A percentile compares a stretch with the other conserved stretches of the same genome.
Conservation (phyloP, 1,140 invertebrate genomes). For the Drosophila trapezifrons region DNA sequence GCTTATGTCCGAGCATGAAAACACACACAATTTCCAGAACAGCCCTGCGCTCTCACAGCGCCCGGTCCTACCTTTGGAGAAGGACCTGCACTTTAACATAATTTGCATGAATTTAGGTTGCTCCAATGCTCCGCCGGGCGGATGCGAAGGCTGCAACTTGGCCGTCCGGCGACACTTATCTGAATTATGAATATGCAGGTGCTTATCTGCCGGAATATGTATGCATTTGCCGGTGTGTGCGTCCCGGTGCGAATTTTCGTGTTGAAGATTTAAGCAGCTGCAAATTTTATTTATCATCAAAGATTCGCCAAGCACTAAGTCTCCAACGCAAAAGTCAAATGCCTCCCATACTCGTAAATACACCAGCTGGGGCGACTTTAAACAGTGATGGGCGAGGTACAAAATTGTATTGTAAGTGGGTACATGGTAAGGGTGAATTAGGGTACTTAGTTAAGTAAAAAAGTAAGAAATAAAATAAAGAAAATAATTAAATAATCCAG, state of each 20-base stretch:
- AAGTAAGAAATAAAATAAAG: not conserved
- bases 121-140: constrained; percentile 31
- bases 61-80: constrained; percentile 21
- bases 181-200: constrained; percentile 81
- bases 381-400: not conserved
- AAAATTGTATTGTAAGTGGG: not conserved
- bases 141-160: constrained; percentile 52
- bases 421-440: no score
- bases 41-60: not conserved
- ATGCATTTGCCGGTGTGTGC: constrained; percentile 3
- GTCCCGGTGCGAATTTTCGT: constrained; percentile 5
- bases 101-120: constrained; percentile 74
- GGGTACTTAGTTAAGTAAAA: no score
- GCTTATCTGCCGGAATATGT: constrained; percentile 56
- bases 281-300: constrained; percentile 70
- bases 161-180: constrained; percentile 59
- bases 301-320: constrained; percentile 37
- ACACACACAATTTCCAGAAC: constrained; percentile 22
- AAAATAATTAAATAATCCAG: no score
- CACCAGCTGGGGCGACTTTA: not conserved
- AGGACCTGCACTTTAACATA: constrained; percentile 70
- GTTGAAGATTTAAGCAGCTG: constrained; percentile 63
- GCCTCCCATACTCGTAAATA: constrained; percentile 32
- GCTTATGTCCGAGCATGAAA: constrained; percentile 58
- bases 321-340: constrained; percentile 32